phyloP scores from a whole-genome alignment of 2,888 invertebrate genomes.

The Drosophila subsilvestris region DNA sequence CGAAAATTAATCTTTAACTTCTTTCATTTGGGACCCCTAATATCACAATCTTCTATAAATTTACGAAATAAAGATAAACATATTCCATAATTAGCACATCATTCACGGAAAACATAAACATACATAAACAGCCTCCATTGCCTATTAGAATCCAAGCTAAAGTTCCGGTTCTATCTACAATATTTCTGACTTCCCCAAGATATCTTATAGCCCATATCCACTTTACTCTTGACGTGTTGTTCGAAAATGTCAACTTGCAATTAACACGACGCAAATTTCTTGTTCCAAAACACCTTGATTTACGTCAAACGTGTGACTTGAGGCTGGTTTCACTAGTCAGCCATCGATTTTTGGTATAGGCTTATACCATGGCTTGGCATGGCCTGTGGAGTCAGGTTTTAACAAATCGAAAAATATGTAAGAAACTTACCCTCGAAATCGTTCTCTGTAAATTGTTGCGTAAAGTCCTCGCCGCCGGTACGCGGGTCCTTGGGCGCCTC shows the following conservation, averaged over 20 bases:
- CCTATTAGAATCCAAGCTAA: background rate
- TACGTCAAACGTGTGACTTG: conserved; percentile 32
- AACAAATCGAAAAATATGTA: conserved; percentile 2
- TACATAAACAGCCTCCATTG: background rate
- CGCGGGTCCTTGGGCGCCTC: conserved; percentile 95
- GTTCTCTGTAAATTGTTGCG: conserved; percentile 92
- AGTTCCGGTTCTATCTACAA: conserved; percentile 15
- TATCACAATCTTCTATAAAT: too few species aligned
- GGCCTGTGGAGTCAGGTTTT: conserved; percentile 9
- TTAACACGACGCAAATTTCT: conserved; percentile 44
- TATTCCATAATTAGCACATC: background rate
- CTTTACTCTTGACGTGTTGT: conserved; percentile 15
- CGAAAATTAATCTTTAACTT: too few species aligned
- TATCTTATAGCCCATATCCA: conserved; percentile 7
- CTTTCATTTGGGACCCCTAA: too few species aligned
- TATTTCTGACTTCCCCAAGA: conserved; percentile 2
- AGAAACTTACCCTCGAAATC: conserved; percentile 92
- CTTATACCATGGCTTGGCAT: conserved; percentile 11
- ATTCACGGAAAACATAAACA: background rate
- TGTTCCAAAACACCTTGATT: conserved; percentile 13
- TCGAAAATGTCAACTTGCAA: conserved; percentile 26
- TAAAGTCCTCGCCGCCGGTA: conserved; percentile 89
- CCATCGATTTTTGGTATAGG: conserved; percentile 8
- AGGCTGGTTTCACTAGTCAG: conserved; percentile 37
- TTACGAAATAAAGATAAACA: too few species aligned